These are phyloP conservation scores for Thymelicus lineola DNA, from an alignment of 2,888 invertebrate species.

Conservation along the genomic window DNA sequence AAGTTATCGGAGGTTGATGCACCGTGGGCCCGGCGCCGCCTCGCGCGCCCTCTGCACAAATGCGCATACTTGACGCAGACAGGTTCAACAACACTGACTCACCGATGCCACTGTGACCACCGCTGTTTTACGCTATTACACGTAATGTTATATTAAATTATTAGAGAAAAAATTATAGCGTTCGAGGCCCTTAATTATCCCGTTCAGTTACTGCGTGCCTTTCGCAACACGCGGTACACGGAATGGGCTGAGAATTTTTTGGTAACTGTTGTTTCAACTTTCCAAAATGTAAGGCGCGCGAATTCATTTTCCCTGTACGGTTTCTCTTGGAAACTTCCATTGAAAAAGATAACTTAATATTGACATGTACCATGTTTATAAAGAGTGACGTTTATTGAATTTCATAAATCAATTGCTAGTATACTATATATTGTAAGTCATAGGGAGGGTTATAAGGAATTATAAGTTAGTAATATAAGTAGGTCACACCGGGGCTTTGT, in stretches of 20 bases:
- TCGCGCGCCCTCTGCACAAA: slow-evolving; percentile 61
- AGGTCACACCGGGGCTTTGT: too few species aligned
- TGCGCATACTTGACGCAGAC: slow-evolving; percentile 74
- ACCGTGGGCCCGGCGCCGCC: slow-evolving; percentile 57
- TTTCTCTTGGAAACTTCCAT: slow-evolving; percentile 12
- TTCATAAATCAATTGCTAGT: too few species aligned
- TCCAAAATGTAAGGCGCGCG: slow-evolving; percentile 18
- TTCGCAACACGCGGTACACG: slow-evolving; percentile 50
- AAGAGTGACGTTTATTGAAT: too few species aligned
- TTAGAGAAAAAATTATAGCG: slow-evolving; percentile 59
- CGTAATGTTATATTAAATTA: slow-evolving; percentile 70
- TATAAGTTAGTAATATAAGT: too few species aligned
- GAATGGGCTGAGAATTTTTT: slow-evolving; percentile 53
- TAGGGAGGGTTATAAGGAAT: too few species aligned
- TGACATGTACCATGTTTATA: not conserved
- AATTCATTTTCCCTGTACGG: slow-evolving; percentile 27
- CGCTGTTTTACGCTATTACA: slow-evolving; percentile 71
- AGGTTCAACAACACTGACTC: slow-evolving; percentile 80
- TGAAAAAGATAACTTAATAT: not conserved
- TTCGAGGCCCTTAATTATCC: slow-evolving; percentile 58
- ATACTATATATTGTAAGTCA: too few species aligned
- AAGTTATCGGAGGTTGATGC: slow-evolving; percentile 83
- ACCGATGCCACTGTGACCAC: slow-evolving; percentile 49
- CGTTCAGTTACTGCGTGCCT: slow-evolving; percentile 55
- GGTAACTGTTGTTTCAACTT: slow-evolving; percentile 21